Evolutionary conservation across 2,113 vertebrate genomes (phyloP).

Genomic region (Proterorhinus semilunaris): DNA sequence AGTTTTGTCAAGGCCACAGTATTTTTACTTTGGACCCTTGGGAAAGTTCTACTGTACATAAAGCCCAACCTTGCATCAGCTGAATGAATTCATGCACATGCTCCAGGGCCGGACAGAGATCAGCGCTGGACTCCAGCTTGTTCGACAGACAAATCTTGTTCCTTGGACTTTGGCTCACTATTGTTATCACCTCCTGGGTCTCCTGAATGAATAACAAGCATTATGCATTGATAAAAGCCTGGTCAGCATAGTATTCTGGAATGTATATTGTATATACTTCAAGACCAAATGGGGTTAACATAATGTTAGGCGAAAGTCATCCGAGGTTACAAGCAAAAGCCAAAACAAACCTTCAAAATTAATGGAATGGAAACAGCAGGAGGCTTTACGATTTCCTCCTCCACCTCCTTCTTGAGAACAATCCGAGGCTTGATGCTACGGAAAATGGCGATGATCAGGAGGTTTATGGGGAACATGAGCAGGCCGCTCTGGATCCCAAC

Average conservation of each 20-base stretch:
- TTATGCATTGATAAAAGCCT: not conserved
- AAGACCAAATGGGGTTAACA: not conserved
- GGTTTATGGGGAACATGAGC: slow-evolving; percentile 85
- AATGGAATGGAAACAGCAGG: slow-evolving; percentile 43
- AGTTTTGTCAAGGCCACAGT: no score
- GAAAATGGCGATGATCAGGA: slow-evolving; percentile 83
- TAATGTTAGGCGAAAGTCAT: not conserved
- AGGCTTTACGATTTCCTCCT: slow-evolving; percentile 20
- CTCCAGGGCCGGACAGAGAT: slow-evolving; percentile 68
- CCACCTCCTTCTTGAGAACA: slow-evolving; percentile 15
- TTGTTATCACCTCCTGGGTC: slow-evolving; percentile 60
- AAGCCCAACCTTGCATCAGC: slow-evolving; percentile 63
- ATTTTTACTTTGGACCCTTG: no score
- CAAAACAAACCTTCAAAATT: slow-evolving; percentile 64
- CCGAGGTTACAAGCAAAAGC: not conserved
- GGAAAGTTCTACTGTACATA: not conserved
- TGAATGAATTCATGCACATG: slow-evolving; percentile 66
- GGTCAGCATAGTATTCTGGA: not conserved
- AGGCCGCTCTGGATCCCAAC: slow-evolving; percentile 79
- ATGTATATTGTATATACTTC: not conserved
- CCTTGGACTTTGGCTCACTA: slow-evolving; percentile 63
- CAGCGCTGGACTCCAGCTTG: slow-evolving; percentile 54
- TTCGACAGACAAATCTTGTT: slow-evolving; percentile 60
- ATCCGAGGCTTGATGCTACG: slow-evolving; percentile 74
- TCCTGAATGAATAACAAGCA: slow-evolving; percentile 57